A percentile compares a stretch with the other conserved stretches of the same genome.
phyloP scores from a whole-genome alignment of 2,113 vertebrate genomes.

The Cyprinodon brontotheroides region DNA sequence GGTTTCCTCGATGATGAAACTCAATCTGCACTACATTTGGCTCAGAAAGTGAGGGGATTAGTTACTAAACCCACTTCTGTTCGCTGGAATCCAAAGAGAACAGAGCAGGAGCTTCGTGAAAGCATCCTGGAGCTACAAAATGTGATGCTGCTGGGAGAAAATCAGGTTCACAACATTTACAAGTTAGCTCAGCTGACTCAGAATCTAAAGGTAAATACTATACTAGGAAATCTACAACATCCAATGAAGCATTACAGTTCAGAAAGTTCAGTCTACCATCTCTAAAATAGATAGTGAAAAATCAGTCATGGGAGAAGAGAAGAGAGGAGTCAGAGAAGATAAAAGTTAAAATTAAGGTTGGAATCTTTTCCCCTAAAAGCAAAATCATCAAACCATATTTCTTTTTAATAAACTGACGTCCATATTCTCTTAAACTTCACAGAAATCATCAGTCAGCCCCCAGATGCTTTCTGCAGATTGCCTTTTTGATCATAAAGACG shows the following conservation, averaged over 20 bases:
- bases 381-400: background rate
- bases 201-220: conserved; percentile 79
- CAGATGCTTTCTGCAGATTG: conserved; percentile 17
- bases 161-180: conserved; percentile 45
- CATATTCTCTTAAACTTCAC: conserved; percentile 11
- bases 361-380: background rate
- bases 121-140: conserved; percentile 68
- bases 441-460: conserved; percentile 24
- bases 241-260: background rate
- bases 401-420: background rate
- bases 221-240: background rate
- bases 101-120: conserved; percentile 44
- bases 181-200: conserved; percentile 73
- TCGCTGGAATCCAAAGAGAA: conserved; percentile 73
- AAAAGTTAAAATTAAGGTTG: conserved; percentile 55
- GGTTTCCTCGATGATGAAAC: conserved; percentile 59
- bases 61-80: conserved; percentile 64
- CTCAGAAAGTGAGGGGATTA: conserved; percentile 56
- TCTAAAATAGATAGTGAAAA: conserved; percentile 73
- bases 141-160: conserved; percentile 60
- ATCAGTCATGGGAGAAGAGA: conserved; percentile 74
- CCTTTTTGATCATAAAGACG: conserved; percentile 19
- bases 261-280: background rate
- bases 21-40: conserved; percentile 59
- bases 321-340: conserved; percentile 52